Percentiles rank a stretch among this genome's conserved stretches.
Conservation (phyloP, 1,140 invertebrate genomes). For the Drosophila ogumai region DNA sequence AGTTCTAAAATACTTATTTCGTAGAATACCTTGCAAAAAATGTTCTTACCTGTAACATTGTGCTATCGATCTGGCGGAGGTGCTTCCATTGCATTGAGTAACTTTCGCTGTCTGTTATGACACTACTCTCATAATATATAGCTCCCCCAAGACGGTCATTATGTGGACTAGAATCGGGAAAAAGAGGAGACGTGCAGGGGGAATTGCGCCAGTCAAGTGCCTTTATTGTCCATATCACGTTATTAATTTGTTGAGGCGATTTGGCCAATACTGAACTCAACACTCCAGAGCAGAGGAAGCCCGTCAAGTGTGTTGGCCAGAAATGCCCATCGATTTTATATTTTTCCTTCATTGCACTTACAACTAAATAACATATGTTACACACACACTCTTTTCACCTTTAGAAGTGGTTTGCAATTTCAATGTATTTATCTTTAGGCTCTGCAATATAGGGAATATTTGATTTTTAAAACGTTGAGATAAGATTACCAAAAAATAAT, state of each 20-base stretch:
- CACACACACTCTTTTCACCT: constrained; percentile 11
- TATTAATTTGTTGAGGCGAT: constrained; percentile 73
- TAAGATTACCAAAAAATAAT: not conserved
- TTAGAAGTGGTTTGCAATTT: not conserved
- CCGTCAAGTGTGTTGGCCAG: constrained; percentile 51
- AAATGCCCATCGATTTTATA: constrained; percentile 80
- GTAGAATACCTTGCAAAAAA: not conserved
- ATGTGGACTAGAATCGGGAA: constrained; percentile 20
- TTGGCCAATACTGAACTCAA: constrained; percentile 56
- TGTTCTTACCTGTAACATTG: constrained; percentile 11
- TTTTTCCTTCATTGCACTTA: constrained; percentile 41
- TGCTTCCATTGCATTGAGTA: constrained; percentile 76
- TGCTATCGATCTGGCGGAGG: constrained; percentile 65
- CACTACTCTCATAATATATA: constrained; percentile 25
- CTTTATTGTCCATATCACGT: constrained; percentile 65
- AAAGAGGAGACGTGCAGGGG: not conserved
- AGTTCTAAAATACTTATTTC: too few species aligned
- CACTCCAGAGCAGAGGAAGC: constrained; percentile 64
- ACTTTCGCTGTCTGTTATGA: constrained; percentile 64
- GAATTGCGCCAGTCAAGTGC: constrained; percentile 9
- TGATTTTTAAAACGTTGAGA: not conserved
- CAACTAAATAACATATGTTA: constrained; percentile 35
- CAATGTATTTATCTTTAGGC: not conserved
- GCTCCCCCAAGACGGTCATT: constrained; percentile 34
- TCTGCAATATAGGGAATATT: not conserved